phyloP scores from a whole-genome alignment of 2,797 vertebrate species.

The Coilia nasus region DNA sequence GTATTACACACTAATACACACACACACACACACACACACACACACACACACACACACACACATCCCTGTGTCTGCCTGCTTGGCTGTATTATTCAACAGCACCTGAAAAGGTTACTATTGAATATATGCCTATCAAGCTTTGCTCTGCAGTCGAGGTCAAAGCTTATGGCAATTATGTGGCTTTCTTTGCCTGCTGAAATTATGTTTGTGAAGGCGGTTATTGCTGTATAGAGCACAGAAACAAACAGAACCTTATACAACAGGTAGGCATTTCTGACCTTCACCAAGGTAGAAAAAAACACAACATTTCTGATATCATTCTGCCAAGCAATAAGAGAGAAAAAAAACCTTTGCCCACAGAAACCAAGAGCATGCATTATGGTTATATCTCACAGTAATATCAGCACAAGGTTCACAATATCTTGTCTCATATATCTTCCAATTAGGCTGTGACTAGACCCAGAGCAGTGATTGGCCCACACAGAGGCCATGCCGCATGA shows the following conservation, averaged over 20 bases:
- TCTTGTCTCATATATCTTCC: background rate
- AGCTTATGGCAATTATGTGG: background rate
- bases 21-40: background rate
- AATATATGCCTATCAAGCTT: slow-evolving; percentile 32
- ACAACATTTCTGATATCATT: background rate
- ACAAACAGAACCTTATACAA: background rate
- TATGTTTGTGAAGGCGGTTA: background rate
- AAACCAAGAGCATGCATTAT: too few species aligned
- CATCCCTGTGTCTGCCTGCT: background rate
- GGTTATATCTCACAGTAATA: too few species aligned
- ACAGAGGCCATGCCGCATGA: background rate
- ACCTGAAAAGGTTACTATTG: slow-evolving; percentile 33
- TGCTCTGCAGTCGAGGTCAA: background rate
- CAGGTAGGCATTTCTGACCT: background rate
- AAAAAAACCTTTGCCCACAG: background rate
- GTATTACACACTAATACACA: too few species aligned
- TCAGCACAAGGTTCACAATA: background rate
- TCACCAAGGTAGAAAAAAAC: background rate
- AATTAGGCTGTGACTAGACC: too few species aligned
- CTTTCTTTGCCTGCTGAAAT: background rate
- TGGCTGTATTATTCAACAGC: slow-evolving; percentile 22
- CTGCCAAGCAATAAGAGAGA: background rate
- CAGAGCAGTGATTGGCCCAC: too few species aligned
- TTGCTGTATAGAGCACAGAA: background rate
- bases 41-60: background rate